Percentiles rank a stretch among this genome's conserved stretches.
These are phyloP conservation scores for Rhinopomastus cyanomelas DNA, from an alignment of 2,113 vertebrate species.

Conservation along the genomic window DNA sequence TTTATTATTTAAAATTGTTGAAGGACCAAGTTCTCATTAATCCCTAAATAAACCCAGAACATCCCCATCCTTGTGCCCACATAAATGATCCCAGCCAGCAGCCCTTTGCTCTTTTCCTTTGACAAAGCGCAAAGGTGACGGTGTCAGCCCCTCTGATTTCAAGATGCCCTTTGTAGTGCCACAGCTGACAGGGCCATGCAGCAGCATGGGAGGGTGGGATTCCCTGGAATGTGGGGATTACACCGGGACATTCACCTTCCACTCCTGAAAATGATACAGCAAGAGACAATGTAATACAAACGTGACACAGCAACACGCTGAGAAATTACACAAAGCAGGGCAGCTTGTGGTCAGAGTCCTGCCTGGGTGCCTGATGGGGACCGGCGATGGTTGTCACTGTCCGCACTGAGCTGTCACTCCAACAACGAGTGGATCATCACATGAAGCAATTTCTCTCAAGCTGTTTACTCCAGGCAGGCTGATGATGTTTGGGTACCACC, in stretches of 20 bases:
- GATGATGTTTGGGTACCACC: not conserved
- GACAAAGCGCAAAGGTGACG: not conserved
- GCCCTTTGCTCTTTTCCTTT: not conserved
- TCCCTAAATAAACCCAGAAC: not conserved
- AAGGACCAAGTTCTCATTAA: not conserved
- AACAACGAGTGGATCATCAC: not conserved
- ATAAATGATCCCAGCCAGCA: not conserved
- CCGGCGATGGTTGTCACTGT: not conserved
- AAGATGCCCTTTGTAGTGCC: not conserved
- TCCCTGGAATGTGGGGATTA: not conserved
- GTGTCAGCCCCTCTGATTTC: not conserved
- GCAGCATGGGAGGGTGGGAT: accelerated
- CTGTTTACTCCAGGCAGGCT: not conserved
- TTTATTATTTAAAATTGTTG: not conserved
- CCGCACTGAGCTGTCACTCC: not conserved
- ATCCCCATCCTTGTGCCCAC: not conserved
- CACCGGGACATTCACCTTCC: accelerated
- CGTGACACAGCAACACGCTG: accelerated
- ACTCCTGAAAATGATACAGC: not conserved
- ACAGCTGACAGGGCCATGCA: not conserved
- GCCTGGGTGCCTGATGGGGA: not conserved
- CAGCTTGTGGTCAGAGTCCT: not conserved
- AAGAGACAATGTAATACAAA: not conserved
- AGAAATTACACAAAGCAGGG: not conserved
- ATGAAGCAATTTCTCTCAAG: not conserved